Evolutionary conservation across 2,113 vertebrate genomes (phyloP).

Genomic region (Microtus richardsoni): DNA sequence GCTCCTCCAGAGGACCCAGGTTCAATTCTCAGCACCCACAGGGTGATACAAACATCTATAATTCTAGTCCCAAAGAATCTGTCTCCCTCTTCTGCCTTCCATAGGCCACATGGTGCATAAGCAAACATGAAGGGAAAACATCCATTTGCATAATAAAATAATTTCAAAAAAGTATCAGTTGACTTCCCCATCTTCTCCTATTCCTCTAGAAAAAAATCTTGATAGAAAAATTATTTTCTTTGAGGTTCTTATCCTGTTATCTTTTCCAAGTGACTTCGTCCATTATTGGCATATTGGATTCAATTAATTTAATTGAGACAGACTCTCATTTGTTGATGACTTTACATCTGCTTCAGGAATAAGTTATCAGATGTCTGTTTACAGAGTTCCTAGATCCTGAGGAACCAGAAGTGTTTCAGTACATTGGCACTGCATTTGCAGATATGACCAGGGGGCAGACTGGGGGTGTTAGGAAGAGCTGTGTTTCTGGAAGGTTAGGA

Average conservation of each 20-base stretch:
- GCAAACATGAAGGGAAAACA: neutral
- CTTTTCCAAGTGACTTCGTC: neutral
- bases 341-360: neutral
- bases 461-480: neutral
- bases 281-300: neutral
- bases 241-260: neutral
- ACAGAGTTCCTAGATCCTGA: neutral
- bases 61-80: neutral
- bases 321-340: neutral
- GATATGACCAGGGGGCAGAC: neutral
- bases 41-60: neutral
- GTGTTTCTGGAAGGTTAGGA: neutral
- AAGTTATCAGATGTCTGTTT: neutral
- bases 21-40: neutral
- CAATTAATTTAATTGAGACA: neutral
- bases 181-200: neutral
- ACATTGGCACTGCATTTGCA: neutral
- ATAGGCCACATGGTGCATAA: too few species aligned
- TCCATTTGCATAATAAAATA: neutral
- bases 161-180: neutral
- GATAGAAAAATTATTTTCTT: constrained; percentile 6
- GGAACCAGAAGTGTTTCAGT: neutral
- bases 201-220: neutral
- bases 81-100: neutral
- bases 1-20: neutral